Conservation (phyloP, 2,797 vertebrate genomes). For the Accipiter badius region DNA sequence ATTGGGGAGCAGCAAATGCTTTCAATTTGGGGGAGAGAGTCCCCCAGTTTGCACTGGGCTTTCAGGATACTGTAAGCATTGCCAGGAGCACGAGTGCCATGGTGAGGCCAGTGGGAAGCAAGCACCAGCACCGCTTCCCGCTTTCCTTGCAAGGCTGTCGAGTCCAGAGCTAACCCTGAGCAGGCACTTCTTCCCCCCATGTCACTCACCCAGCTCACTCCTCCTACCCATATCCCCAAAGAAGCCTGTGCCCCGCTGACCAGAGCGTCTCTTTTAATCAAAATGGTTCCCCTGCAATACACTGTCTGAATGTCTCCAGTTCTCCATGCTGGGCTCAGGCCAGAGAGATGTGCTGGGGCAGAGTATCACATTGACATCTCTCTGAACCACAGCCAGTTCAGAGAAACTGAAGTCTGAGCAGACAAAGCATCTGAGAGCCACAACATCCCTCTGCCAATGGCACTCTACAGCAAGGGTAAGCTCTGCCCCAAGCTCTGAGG, state of each 20-base stretch:
- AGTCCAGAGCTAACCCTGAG: not conserved
- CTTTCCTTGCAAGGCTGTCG: not conserved
- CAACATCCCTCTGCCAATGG: fast-evolving
- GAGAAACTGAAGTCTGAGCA: not conserved
- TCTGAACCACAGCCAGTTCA: not conserved
- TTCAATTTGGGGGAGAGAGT: not conserved
- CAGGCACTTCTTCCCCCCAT: fast-evolving
- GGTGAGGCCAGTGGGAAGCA: not conserved
- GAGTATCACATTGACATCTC: not conserved
- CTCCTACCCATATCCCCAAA: not conserved
- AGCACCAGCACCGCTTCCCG: not conserved
- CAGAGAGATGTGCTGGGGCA: not conserved
- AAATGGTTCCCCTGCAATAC: not conserved
- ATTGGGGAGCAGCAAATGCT: not conserved
- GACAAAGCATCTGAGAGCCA: not conserved
- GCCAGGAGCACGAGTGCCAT: not conserved
- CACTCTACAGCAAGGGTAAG: not conserved
- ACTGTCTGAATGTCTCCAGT: not conserved
- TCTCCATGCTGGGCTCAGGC: not conserved
- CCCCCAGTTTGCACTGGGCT: not conserved
- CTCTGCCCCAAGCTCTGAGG: not conserved
- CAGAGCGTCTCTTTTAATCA: constrained; percentile 17
- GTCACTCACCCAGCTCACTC: not conserved
- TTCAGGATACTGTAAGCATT: not conserved
- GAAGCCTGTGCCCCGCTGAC: not conserved